phyloP scores from a whole-genome alignment of 1,140 invertebrate genomes.

The Cheumatopsyche charites region DNA sequence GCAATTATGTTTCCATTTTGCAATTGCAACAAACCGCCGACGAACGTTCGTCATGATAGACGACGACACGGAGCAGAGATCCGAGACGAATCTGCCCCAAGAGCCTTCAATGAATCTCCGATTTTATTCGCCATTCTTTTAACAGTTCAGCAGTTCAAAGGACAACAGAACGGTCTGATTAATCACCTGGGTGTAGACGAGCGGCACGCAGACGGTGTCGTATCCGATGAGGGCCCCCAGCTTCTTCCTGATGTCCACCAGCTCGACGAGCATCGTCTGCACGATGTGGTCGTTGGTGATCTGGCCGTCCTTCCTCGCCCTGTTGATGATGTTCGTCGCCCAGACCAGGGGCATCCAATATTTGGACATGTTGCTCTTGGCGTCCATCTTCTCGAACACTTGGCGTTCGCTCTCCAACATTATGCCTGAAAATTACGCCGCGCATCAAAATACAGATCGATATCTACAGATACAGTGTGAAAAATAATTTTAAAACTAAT shows the following conservation, averaged over 20 bases:
- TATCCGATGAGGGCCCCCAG: slow-evolving; percentile 86
- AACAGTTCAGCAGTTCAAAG: too few relatives aligned
- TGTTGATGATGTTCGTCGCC: slow-evolving; percentile 89
- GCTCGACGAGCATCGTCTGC: slow-evolving; percentile 80
- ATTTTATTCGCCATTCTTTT: too few relatives aligned
- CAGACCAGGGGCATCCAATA: slow-evolving; percentile 93
- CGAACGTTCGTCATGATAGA: too few relatives aligned
- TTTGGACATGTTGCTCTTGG: slow-evolving; percentile 86
- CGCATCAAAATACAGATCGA: too few relatives aligned
- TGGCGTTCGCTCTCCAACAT: slow-evolving; percentile 91
- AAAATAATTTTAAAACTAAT: too few relatives aligned
- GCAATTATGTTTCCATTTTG: too few relatives aligned
- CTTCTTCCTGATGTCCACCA: slow-evolving; percentile 80
- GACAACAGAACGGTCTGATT: too few relatives aligned
- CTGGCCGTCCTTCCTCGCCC: slow-evolving; percentile 78
- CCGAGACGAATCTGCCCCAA: too few relatives aligned
- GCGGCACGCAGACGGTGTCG: slow-evolving; percentile 95
- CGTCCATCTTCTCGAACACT: slow-evolving; percentile 87
- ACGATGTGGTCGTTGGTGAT: slow-evolving; percentile 87
- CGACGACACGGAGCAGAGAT: too few relatives aligned
- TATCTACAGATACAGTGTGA: too few relatives aligned
- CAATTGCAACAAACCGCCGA: too few relatives aligned
- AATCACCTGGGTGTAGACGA: slow-evolving; percentile 98
- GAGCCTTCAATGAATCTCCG: too few relatives aligned
- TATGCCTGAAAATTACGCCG: slow-evolving; percentile 66